These are phyloP conservation scores for Rhagium mordax DNA, from an alignment of 2,888 invertebrate species.

Conservation along the genomic window DNA sequence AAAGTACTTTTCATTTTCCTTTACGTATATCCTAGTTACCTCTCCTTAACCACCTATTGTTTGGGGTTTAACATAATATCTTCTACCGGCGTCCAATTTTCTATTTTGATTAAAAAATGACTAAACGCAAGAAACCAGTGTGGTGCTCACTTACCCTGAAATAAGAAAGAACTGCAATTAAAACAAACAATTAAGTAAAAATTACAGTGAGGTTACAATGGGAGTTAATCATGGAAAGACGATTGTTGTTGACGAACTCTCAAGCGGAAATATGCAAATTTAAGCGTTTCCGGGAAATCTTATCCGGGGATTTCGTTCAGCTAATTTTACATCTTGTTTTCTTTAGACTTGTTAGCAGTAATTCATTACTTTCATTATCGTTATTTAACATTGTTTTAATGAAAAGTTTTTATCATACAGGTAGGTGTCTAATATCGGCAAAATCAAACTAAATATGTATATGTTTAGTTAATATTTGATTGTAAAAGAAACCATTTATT, in stretches of 20 bases:
- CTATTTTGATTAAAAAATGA: slow-evolving; percentile 22
- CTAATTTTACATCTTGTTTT: slow-evolving; percentile 57
- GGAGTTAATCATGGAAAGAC: slow-evolving; percentile 50
- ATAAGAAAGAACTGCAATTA: slow-evolving; percentile 21
- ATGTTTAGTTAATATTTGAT: too few species aligned
- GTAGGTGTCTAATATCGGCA: too few species aligned
- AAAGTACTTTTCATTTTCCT: slow-evolving; percentile 17
- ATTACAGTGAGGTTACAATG: slow-evolving; percentile 39
- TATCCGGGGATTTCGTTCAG: slow-evolving; percentile 51
- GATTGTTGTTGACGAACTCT: slow-evolving; percentile 50
- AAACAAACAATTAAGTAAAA: slow-evolving; percentile 35
- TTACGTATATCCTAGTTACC: slow-evolving; percentile 17
- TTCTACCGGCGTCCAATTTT: slow-evolving; percentile 10
- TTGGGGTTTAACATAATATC: slow-evolving; percentile 14
- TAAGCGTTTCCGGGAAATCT: slow-evolving; percentile 51
- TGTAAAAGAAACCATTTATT: too few species aligned
- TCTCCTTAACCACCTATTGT: slow-evolving; percentile 3
- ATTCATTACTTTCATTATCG: slow-evolving; percentile 41
- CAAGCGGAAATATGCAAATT: slow-evolving; percentile 55
- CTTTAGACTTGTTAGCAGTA: slow-evolving; percentile 43
- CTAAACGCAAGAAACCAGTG: background rate
- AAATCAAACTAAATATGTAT: too few species aligned
- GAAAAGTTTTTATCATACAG: background rate
- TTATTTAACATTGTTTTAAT: slow-evolving; percentile 16
- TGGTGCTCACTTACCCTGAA: slow-evolving; percentile 5